Percentiles rank a stretch among this genome's conserved stretches.
Conservation (phyloP, 2,113 vertebrate genomes). For the Neomonachus schauinslandi region DNA sequence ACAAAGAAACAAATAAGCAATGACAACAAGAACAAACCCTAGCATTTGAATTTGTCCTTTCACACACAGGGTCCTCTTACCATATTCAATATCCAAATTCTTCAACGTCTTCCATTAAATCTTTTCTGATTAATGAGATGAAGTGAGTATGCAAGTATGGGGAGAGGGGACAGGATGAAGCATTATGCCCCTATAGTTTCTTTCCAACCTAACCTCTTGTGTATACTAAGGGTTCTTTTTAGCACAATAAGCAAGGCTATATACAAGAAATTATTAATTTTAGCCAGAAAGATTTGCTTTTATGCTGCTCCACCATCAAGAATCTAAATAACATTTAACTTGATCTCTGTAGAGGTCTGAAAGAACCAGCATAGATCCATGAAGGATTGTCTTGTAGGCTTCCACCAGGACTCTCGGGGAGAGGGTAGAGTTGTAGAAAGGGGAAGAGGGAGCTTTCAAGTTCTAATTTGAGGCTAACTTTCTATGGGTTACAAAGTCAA, state of each 20-base stretch:
- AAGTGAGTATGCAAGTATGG: background rate
- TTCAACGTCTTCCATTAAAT: background rate
- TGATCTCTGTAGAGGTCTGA: slow-evolving; percentile 8
- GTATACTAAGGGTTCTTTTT: background rate
- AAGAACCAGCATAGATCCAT: background rate
- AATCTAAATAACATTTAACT: background rate
- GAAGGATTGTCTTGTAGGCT: background rate
- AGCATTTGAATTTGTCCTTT: background rate
- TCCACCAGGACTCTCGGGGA: background rate
- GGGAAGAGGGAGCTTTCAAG: background rate
- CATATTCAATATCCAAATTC: background rate
- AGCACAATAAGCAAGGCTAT: background rate
- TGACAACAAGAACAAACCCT: background rate
- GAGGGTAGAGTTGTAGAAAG: background rate
- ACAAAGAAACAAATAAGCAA: background rate
- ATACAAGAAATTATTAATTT: background rate
- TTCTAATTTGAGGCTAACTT: slow-evolving; percentile 16
- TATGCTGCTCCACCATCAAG: background rate
- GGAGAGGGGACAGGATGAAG: background rate
- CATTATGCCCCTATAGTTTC: background rate
- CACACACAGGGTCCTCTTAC: background rate
- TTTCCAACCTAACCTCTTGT: background rate
- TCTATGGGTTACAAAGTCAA: background rate
- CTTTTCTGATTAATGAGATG: background rate
- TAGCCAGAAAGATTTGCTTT: background rate